Conservation (phyloP, 2,888 invertebrate species). For the Caenorhabditis sinica region DNA sequence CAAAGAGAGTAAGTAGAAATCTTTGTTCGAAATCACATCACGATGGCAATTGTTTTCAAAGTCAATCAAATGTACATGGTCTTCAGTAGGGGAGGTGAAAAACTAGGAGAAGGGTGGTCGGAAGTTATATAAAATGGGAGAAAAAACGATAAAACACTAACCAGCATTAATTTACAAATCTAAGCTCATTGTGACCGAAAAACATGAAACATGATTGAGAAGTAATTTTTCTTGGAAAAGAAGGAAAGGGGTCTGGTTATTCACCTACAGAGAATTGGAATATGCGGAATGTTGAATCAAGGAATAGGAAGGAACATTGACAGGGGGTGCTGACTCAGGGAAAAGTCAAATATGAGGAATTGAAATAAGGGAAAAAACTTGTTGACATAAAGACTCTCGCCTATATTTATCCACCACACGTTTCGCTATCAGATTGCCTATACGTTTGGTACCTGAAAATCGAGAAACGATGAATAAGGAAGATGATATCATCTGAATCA, state of each 20-base stretch:
- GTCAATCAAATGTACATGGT: constrained; percentile 52
- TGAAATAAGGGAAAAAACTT: constrained; percentile 42
- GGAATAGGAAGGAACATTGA: constrained; percentile 54
- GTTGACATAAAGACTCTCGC: constrained; percentile 51
- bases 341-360: constrained; percentile 60
- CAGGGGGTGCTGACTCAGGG: constrained; percentile 53
- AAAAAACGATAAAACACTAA: constrained; percentile 27
- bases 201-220: constrained; percentile 32
- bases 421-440: constrained; percentile 76
- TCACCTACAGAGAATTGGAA: constrained; percentile 48
- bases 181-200: constrained; percentile 65
- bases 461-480: neutral
- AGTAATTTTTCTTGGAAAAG: constrained; percentile 10
- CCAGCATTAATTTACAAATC: constrained; percentile 61
- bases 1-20: constrained; percentile 40
- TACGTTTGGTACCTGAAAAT: constrained; percentile 77
- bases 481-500: neutral
- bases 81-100: constrained; percentile 4
- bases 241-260: constrained; percentile 8
- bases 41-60: constrained; percentile 53
- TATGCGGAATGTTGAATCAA: constrained; percentile 65
- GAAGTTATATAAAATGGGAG: constrained; percentile 1
- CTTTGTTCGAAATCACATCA: constrained; percentile 59
- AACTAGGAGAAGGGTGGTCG: neutral
- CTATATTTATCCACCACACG: constrained; percentile 67